Percentiles rank a stretch among this genome's conserved stretches.
These are phyloP conservation scores for Tachysurus fulvidraco DNA, from an alignment of 2,113 vertebrate genomes.

Conservation along the genomic window DNA sequence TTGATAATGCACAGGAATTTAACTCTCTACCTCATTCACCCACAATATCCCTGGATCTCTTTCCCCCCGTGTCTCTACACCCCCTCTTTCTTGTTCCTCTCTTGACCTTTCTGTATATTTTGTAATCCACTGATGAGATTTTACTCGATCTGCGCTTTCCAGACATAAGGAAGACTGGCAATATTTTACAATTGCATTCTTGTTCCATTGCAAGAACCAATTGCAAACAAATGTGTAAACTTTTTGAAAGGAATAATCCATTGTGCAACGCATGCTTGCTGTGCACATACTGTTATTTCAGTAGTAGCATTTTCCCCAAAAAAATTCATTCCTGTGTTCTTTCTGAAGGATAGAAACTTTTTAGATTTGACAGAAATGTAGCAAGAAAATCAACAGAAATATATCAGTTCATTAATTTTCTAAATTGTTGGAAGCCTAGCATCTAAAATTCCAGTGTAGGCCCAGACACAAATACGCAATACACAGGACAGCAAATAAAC, in stretches of 20 bases:
- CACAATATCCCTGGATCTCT: not conserved
- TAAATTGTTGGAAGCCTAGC: not conserved
- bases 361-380: not conserved
- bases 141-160: conserved; percentile 18
- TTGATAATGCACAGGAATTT: conserved; percentile 66
- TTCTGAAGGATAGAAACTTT: not conserved
- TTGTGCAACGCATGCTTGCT: not conserved
- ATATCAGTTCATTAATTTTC: too few species aligned
- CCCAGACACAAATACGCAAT: not conserved
- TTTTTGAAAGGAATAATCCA: not conserved
- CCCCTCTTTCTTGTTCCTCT: not conserved
- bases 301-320: not conserved
- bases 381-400: not conserved
- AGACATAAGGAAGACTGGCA: conserved; percentile 1
- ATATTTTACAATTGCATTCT: not conserved
- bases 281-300: not conserved
- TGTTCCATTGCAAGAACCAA: not conserved
- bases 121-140: conserved; percentile 23
- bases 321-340: not conserved
- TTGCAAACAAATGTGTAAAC: not conserved
- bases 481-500: too few species aligned
- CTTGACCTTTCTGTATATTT: conserved; percentile 45
- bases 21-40: conserved; percentile 36
- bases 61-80: conserved; percentile 4
- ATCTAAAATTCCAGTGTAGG: not conserved